Conservation (phyloP, 2,113 vertebrate species). For the Phrynosoma platyrhinos region DNA sequence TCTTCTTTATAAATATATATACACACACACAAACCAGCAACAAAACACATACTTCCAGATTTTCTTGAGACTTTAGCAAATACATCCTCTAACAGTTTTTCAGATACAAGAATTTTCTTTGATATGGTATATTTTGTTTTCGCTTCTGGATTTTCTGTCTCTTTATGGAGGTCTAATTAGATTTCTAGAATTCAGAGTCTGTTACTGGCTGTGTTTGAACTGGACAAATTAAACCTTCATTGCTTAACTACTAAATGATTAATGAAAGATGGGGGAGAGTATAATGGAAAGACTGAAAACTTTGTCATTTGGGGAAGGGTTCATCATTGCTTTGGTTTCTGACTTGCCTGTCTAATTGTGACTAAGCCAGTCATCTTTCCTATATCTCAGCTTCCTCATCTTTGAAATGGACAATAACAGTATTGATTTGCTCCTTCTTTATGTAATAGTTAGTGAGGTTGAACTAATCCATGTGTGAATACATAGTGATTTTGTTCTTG, state of each 20-base stretch:
- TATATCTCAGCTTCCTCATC: slow-evolving; percentile 3
- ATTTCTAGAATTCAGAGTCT: not conserved
- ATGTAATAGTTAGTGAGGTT: not conserved
- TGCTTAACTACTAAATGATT: not conserved
- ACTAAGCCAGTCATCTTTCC: not conserved
- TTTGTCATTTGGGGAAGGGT: not conserved
- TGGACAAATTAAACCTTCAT: not conserved
- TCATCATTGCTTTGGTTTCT: not conserved
- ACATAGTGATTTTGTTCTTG: slow-evolving; percentile 26
- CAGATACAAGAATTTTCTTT: not conserved
- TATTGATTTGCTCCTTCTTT: not conserved
- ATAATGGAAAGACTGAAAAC: not conserved
- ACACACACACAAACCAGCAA: not conserved
- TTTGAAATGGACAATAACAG: not conserved
- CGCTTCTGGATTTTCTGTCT: slow-evolving; percentile 25
- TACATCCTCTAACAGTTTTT: not conserved
- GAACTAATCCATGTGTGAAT: not conserved
- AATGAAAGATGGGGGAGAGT: not conserved
- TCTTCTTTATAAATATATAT: not conserved
- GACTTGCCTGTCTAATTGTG: slow-evolving; percentile 18
- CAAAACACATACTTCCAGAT: not conserved
- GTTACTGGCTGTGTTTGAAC: not conserved
- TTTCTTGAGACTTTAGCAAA: rapidly evolving
- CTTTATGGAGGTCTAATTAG: not conserved
- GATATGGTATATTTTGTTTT: not conserved